Conservation (phyloP, 2,888 invertebrate species). For the Synergus laeviventris region DNA sequence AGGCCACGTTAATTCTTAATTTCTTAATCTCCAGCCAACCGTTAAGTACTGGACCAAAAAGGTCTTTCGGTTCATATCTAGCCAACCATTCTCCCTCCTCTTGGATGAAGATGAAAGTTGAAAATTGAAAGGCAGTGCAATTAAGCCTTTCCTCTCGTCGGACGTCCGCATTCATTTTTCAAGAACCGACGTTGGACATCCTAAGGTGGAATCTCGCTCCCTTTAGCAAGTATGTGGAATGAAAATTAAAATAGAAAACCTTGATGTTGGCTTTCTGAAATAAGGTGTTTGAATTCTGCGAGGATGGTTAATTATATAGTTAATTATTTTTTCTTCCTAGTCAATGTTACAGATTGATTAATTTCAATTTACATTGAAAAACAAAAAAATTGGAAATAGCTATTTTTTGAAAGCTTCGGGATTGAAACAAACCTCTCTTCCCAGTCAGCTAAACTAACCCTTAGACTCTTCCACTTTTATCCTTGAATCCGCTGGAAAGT, state of each 20-base stretch:
- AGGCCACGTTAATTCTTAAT: conserved; percentile 71
- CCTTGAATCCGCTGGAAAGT: conserved; percentile 16
- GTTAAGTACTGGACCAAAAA: conserved; percentile 59
- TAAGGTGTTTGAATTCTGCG: not conserved
- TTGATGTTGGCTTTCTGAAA: not conserved
- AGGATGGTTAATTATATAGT: not conserved
- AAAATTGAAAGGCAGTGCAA: conserved; percentile 70
- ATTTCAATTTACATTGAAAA: not conserved
- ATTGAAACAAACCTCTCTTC: not conserved
- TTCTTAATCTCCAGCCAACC: conserved; percentile 69
- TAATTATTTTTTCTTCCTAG: too few species aligned
- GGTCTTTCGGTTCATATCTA: conserved; percentile 51
- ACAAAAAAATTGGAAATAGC: conserved; percentile 12
- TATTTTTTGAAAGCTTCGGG: conserved; percentile 11
- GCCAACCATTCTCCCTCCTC: conserved; percentile 52
- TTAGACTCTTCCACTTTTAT: conserved; percentile 11
- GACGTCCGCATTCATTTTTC: conserved; percentile 69
- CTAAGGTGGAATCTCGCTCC: conserved; percentile 50
- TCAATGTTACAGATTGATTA: too few species aligned
- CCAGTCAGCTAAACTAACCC: not conserved
- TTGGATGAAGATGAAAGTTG: conserved; percentile 63
- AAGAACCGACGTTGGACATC: conserved; percentile 67
- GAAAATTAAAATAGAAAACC: conserved; percentile 25
- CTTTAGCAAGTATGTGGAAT: conserved; percentile 17
- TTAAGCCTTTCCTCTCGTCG: conserved; percentile 67